Evolutionary conservation across 2,888 invertebrate species (phyloP).

Genomic region (Ceratothoa steindachneri): DNA sequence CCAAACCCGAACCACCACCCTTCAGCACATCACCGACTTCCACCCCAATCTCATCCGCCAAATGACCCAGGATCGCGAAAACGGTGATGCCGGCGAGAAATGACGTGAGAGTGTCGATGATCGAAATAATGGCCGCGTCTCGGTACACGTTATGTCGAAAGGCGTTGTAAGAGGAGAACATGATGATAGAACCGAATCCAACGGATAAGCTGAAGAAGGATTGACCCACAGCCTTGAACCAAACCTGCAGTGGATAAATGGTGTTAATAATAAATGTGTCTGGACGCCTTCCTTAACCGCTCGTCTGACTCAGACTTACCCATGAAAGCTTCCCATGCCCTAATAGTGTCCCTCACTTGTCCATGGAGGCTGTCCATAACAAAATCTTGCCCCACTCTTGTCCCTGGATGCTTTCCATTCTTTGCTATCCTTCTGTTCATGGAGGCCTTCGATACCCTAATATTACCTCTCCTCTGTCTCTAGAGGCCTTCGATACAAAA

Average conservation of each 20-base stretch:
- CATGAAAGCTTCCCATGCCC: too few relatives aligned
- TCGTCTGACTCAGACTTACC: too few relatives aligned
- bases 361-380: too few relatives aligned
- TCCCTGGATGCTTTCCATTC: too few relatives aligned
- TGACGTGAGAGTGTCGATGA: slow-evolving; percentile 76
- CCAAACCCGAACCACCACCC: slow-evolving; percentile 65
- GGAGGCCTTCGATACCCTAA: too few relatives aligned
- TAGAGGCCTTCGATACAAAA: too few relatives aligned
- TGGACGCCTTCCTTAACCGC: background rate
- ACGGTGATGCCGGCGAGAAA: slow-evolving; percentile 75
- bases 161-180: slow-evolving; percentile 73
- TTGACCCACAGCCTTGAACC: slow-evolving; percentile 74
- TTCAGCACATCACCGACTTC: too few relatives aligned
- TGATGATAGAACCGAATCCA: slow-evolving; percentile 69
- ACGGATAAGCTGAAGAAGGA: slow-evolving; percentile 74
- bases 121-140: slow-evolving; percentile 74
- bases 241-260: slow-evolving; percentile 58
- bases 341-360: too few relatives aligned
- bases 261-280: background rate
- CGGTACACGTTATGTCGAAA: slow-evolving; percentile 58
- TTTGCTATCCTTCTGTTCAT: too few relatives aligned
- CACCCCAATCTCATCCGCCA: slow-evolving; percentile 63
- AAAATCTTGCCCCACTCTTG: too few relatives aligned
- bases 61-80: slow-evolving; percentile 75
- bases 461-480: too few relatives aligned